Conservation (phyloP, 1,140 invertebrate species). For the Carcinoscorpius rotundicauda region DNA sequence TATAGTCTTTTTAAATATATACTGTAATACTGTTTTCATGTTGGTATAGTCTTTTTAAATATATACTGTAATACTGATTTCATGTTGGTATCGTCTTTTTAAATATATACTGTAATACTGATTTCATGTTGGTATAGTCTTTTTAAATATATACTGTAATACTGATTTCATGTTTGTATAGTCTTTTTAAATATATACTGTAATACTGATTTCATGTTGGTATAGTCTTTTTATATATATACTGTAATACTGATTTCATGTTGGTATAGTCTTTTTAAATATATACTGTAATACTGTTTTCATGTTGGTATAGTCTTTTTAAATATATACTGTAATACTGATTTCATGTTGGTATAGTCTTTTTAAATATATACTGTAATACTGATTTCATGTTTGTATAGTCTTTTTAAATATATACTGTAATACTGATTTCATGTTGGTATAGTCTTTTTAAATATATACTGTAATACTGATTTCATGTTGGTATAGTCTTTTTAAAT, state of each 20-base stretch:
- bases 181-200: slow-evolving; percentile 5
- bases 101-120: slow-evolving; percentile 4
- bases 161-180: not conserved
- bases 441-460: slow-evolving; percentile 3
- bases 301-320: not conserved
- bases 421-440: not conserved
- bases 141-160: slow-evolving; percentile 6
- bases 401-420: slow-evolving; percentile 5
- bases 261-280: slow-evolving; percentile 1
- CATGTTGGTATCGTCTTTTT: not conserved
- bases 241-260: not conserved
- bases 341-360: not conserved
- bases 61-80: not conserved
- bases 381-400: not conserved
- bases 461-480: not conserved
- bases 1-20: slow-evolving; percentile 3
- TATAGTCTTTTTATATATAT: slow-evolving; percentile 1
- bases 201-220: not conserved
- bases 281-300: not conserved
- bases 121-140: not conserved
- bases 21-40: not conserved
- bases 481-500: slow-evolving; percentile 1
- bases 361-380: slow-evolving; percentile 6
- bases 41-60: slow-evolving; percentile 1
- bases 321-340: slow-evolving; percentile 4